These are phyloP conservation scores for Stramonita haemastoma DNA, from an alignment of 2,888 invertebrate genomes.

Conservation along the genomic window DNA sequence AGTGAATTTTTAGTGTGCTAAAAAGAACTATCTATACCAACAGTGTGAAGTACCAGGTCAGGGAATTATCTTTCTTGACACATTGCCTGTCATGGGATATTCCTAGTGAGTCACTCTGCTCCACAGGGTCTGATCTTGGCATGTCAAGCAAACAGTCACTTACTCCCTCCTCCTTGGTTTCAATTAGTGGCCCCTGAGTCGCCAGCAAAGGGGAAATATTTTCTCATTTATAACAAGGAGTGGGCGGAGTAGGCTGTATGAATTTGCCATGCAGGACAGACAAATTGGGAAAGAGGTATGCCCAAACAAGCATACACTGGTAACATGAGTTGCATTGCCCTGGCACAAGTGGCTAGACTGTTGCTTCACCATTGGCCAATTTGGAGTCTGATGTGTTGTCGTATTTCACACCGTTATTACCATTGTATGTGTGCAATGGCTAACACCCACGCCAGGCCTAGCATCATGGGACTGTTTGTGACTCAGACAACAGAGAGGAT, in stretches of 20 bases:
- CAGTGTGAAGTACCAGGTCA: background rate
- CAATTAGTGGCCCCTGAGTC: background rate
- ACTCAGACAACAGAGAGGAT: background rate
- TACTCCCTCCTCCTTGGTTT: background rate
- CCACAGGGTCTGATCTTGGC: background rate
- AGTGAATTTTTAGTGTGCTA: no score
- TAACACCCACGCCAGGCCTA: background rate
- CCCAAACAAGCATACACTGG: constrained; percentile 13
- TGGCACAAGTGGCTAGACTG: background rate
- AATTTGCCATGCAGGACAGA: background rate
- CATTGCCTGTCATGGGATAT: background rate
- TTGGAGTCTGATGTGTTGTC: background rate
- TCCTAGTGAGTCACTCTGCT: background rate
- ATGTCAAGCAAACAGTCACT: background rate
- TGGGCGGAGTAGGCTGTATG: constrained; percentile 4
- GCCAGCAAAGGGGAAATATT: constrained; percentile 22
- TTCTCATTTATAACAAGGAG: background rate
- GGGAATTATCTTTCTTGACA: background rate
- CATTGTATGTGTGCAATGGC: constrained; percentile 10
- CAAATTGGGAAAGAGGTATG: constrained; percentile 19
- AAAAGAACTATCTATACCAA: background rate
- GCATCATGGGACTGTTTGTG: background rate
- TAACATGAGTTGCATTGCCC: constrained; percentile 13
- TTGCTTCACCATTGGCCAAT: constrained; percentile 5
- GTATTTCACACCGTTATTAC: constrained; percentile 27